phyloP scores from a whole-genome alignment of 2,113 vertebrate genomes.

The crab-eating macaque (Macaca fascicularis) region DNA sequence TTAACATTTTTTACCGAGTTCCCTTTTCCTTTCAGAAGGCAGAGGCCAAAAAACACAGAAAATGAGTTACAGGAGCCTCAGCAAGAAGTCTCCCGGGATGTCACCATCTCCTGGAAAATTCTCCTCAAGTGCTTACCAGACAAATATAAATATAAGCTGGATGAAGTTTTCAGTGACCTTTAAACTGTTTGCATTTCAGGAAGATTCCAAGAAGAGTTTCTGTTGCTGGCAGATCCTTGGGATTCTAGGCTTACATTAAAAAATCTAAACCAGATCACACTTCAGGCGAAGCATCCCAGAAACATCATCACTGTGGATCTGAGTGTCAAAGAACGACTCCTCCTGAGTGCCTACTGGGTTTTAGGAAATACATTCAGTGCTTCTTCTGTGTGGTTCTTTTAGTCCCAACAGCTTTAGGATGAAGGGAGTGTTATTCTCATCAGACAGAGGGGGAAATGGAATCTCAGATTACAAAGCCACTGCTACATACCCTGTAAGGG shows the following conservation, averaged over 20 bases:
- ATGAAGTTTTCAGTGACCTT: conserved; percentile 60
- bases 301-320: neutral
- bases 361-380: neutral
- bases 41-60: conserved; percentile 66
- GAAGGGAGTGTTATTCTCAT: neutral
- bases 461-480: neutral
- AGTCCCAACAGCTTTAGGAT: neutral
- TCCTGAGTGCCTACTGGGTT: neutral
- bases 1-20: conserved; percentile 71
- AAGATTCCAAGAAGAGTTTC: conserved; percentile 53
- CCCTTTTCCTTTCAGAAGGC: conserved; percentile 70
- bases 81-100: conserved; percentile 52
- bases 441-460: neutral
- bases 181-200: conserved; percentile 73
- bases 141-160: conserved; percentile 60
- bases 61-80: conserved; percentile 56
- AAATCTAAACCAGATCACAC: neutral
- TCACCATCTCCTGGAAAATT: conserved; percentile 68
- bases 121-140: conserved; percentile 56
- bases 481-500: neutral
- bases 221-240: conserved; percentile 42
- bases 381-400: neutral
- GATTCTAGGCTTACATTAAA: conserved; percentile 15
- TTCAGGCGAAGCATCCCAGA: neutral
- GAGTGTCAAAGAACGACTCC: fast-evolving